Percentiles rank a stretch among this genome's conserved stretches.
phyloP scores from a whole-genome alignment of 2,888 invertebrate genomes.

The Andricus curvator region DNA sequence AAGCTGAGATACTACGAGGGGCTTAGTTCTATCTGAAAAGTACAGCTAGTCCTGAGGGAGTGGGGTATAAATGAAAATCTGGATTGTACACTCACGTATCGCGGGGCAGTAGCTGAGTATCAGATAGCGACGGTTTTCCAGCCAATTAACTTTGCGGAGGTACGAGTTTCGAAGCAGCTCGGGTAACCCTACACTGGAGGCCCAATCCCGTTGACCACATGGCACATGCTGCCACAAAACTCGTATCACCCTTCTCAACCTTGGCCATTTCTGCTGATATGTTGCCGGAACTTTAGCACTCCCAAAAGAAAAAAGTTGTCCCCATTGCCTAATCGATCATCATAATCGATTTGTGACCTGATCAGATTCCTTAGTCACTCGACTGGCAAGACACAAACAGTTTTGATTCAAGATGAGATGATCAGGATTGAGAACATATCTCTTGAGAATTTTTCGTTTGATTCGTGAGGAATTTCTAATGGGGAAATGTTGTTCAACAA shows the following conservation, averaged over 20 bases:
- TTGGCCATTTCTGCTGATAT: slow-evolving; percentile 19
- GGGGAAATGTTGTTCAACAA: neutral
- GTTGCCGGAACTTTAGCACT: slow-evolving; percentile 35
- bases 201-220: slow-evolving; percentile 71
- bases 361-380: slow-evolving; percentile 30
- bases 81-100: slow-evolving; percentile 70
- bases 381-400: slow-evolving; percentile 31
- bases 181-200: slow-evolving; percentile 73
- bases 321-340: slow-evolving; percentile 32
- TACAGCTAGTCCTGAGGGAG: slow-evolving; percentile 51
- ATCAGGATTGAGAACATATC: neutral
- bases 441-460: too few relatives aligned
- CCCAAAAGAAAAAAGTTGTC: neutral
- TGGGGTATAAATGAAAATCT: slow-evolving; percentile 62
- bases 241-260: slow-evolving; percentile 27
- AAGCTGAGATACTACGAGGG: slow-evolving; percentile 19
- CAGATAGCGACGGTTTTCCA: slow-evolving; percentile 76
- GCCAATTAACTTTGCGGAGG: slow-evolving; percentile 73
- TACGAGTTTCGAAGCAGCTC: slow-evolving; percentile 62
- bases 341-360: slow-evolving; percentile 33
- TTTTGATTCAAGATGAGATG: neutral
- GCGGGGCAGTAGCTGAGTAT: slow-evolving; percentile 72
- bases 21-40: slow-evolving; percentile 45
- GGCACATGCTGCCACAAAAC: slow-evolving; percentile 54
- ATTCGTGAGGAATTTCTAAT: neutral